phyloP scores from a whole-genome alignment of 37 sponge, comb jelly and placozoan genomes.

The Agelas oroides region DNA sequence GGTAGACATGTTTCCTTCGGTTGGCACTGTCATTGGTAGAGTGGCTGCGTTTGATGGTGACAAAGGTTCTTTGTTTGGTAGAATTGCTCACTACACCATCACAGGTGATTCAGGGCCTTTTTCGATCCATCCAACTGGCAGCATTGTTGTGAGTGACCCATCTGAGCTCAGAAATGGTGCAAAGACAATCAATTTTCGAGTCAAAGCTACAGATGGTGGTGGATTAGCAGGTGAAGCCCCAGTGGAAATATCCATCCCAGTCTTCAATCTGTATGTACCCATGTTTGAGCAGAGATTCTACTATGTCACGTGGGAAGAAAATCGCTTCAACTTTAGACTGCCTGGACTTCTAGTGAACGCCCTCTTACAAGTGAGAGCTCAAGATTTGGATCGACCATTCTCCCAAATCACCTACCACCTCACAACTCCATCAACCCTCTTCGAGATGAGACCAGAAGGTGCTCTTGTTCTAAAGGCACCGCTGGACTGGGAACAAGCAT shows the following conservation, averaged over 20 bases:
- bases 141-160: slow-evolving; percentile 26
- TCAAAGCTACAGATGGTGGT: slow-evolving; percentile 65
- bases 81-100: slow-evolving; percentile 19
- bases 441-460: slow-evolving; percentile 40
- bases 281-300: slow-evolving; percentile 47
- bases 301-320: slow-evolving; percentile 47
- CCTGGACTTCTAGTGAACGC: slow-evolving; percentile 44
- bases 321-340: slow-evolving; percentile 39
- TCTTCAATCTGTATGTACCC: slow-evolving; percentile 56
- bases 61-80: slow-evolving; percentile 18
- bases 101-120: slow-evolving; percentile 53
- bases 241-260: slow-evolving; percentile 53
- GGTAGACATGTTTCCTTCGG: slow-evolving; percentile 7
- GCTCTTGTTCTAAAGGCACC: slow-evolving; percentile 23
- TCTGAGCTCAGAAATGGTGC: slow-evolving; percentile 16
- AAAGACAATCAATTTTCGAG: slow-evolving; percentile 38
- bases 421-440: slow-evolving; percentile 9
- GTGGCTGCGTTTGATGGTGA: slow-evolving; percentile 54
- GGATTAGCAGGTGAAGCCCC: slow-evolving; percentile 15
- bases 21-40: slow-evolving; percentile 43
- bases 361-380: slow-evolving; percentile 34
- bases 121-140: slow-evolving; percentile 34
- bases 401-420: slow-evolving; percentile 25
- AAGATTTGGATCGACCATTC: slow-evolving; percentile 50
- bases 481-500: slow-evolving; percentile 55